Base-by-base conservation (phyloP, 2,888 invertebrate genomes). In the Bombylius discolor region DNA sequence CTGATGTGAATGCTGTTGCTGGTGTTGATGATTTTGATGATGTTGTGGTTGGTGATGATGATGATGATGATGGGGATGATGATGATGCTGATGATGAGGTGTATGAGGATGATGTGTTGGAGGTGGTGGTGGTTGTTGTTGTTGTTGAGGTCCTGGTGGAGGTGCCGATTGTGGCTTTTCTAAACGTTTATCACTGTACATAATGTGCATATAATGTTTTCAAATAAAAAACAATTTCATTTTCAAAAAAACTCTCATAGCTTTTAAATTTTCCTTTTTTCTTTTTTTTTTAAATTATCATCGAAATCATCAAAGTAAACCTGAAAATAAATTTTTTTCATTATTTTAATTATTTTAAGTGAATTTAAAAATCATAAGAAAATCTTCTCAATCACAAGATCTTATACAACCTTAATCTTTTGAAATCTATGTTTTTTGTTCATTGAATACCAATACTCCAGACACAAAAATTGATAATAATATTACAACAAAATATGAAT, bases 161-260 rank as follows among this genome's bases (percentile, higher is more conserved):
- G 8, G 39, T 42, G 8, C 11, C 12, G 11, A 11, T 11, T 42
- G 39, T 11, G 39, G 39, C 12, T 42, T 57, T 47, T 59, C 59
- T 49, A 59, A 51, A 49, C 52, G 33, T 39, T 59, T 59, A 44
- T 59, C 59, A 53, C 57, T 56, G 52, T 59, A 59, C 59, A 59
- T 42, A 42, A 42, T 42, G 4, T 23, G 23, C 23, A 23, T 23
- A 23, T 23, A 23, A 23, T 23, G 23, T 23, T 23, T 23, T 36
- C 34, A 8, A 36, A 7, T 36, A 7, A 11, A 11, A 42, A 11
- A 42, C 39, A 7, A 11, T 42, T 42, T 4, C 12, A 42, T 11
- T 42, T 42, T 36, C 8, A 5, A 36, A 36, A 36, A 36, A 36
- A 36, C 8, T 5, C 5, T 4, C 8, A 8, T 36, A 7, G 5